Percentiles rank a stretch among this genome's conserved stretches.
These are phyloP conservation scores for Lithophane semibrunnea DNA, from an alignment of 2,888 invertebrate genomes.

Conservation along the genomic window DNA sequence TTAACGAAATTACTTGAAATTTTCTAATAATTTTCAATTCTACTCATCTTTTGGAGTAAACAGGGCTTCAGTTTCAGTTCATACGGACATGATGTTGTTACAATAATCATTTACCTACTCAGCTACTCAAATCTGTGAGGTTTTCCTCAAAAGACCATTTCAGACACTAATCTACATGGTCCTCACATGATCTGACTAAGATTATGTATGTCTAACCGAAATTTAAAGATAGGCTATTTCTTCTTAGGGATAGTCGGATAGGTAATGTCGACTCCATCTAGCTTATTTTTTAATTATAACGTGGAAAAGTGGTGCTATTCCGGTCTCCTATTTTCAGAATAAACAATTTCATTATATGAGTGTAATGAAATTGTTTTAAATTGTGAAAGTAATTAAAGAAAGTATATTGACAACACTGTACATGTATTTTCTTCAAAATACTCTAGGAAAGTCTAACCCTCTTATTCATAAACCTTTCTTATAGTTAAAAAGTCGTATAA, in stretches of 20 bases:
- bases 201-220: not conserved
- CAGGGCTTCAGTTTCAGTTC: too few relatives aligned
- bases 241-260: not conserved
- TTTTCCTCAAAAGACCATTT: not conserved
- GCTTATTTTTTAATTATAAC: not conserved
- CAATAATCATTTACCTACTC: not conserved
- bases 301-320: not conserved
- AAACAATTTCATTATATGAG: not conserved
- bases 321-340: not conserved
- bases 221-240: not conserved
- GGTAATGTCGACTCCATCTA: not conserved
- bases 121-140: not conserved
- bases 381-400: not conserved
- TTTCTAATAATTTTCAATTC: not conserved
- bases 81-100: not conserved
- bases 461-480: too few relatives aligned
- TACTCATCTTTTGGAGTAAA: not conserved
- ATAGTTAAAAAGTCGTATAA: too few relatives aligned
- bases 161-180: not conserved
- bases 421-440: too few relatives aligned
- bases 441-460: too few relatives aligned
- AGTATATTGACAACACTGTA: too few relatives aligned
- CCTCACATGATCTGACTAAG: not conserved
- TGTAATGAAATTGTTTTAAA: too few relatives aligned
- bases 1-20: not conserved